Base-by-base conservation (phyloP, 2,888 invertebrate species). In the Peribatodes rhomboidaria region DNA sequence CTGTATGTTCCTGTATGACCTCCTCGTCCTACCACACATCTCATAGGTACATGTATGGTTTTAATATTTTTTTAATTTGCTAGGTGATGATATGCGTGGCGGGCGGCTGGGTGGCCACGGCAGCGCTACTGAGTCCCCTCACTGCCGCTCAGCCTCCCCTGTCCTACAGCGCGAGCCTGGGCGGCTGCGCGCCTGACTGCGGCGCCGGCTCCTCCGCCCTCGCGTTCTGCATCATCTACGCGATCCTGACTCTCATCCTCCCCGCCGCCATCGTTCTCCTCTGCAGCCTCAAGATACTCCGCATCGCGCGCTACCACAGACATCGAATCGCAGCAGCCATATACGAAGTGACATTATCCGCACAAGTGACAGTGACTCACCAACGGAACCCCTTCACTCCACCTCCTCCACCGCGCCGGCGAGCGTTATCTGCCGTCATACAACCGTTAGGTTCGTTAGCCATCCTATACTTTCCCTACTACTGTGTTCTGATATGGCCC, bases 271-370 rank as follows among this genome's bases (percentile, higher is more conserved):
- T 97, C 54, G 95, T 97, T 41, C 94, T 96, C 18, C 92, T 95
- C 68, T 97, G 96, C 87, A 97, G 96, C 79, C 88, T 96, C 46
- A 96, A 96, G 92, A 95, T 95, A 55, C 88, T 95, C 54, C 95
- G 95, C 79, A 95, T 95, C 62, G 95, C 95, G 9, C 90, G 95
- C 0, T 96, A 97, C 83, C 97, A 97, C 80, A 94, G 97, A 7
- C 97, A 97, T 82, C 94, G 97, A 65, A 97, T 97, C 73, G 97
- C 97, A 31, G 96, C 97, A 49, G 97, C 97, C 22, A 97, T 97
- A 72, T 97, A 96, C 88, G 97, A 97, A 92, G 97, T 97, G 44
- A 97, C 97, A 0, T 85, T 97, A 56, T 96, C 97, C 9, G 97
- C 97, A 0, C 97, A 97, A 89, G 97, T 97, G 71, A 96, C 97